These are phyloP conservation scores for Hydraecia micacea DNA, from an alignment of 2,888 invertebrate species.

Conservation along the genomic window DNA sequence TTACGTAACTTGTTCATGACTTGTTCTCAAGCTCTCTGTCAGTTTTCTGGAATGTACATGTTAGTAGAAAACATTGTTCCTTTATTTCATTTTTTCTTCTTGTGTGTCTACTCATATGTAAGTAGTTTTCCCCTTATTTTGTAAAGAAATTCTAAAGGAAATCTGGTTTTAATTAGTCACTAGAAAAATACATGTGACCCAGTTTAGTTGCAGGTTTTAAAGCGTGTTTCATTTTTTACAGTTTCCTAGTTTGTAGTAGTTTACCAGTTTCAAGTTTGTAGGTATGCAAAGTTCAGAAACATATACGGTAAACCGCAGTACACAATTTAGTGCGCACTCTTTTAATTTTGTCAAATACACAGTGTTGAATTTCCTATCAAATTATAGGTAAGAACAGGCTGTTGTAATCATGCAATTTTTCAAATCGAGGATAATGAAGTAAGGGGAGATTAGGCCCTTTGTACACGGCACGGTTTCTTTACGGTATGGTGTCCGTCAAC, in stretches of 20 bases:
- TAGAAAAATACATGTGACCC: conserved; percentile 11
- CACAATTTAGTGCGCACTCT: neutral
- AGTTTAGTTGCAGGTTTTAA: conserved; percentile 10
- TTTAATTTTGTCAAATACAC: neutral
- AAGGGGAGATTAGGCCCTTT: neutral
- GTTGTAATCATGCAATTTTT: neutral
- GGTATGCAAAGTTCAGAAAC: conserved; percentile 1
- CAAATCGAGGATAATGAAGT: neutral
- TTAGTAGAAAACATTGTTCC: conserved; percentile 30
- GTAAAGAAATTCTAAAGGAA: conserved; percentile 5
- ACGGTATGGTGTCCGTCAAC: neutral
- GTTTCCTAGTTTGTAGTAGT: neutral
- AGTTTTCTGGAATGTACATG: conserved; percentile 18
- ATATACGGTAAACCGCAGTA: neutral
- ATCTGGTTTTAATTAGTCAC: conserved; percentile 25
- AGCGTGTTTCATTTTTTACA: neutral
- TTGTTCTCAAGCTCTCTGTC: conserved; percentile 17
- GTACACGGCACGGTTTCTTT: neutral
- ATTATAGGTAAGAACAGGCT: neutral
- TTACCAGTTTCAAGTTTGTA: neutral
- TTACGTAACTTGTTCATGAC: conserved; percentile 24
- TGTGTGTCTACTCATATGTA: conserved; percentile 21
- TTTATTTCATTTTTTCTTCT: conserved; percentile 11
- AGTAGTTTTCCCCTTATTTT: conserved; percentile 10
- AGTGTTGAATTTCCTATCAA: neutral